Evolutionary conservation across 2,797 vertebrate species (phyloP).

Genomic region (Ateles fusciceps): DNA sequence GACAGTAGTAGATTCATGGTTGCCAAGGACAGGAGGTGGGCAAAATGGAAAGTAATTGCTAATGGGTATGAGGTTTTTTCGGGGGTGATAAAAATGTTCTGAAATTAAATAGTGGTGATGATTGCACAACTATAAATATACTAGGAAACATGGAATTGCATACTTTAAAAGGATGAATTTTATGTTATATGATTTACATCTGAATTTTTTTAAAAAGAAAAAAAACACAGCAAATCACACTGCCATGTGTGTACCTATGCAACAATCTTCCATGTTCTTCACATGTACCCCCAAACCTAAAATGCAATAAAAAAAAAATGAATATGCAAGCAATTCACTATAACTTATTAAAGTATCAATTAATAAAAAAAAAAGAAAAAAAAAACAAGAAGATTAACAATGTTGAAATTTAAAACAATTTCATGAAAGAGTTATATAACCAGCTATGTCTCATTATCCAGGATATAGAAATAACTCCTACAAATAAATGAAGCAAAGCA

Average conservation of each 20-base stretch:
- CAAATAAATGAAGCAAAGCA: constrained; percentile 14
- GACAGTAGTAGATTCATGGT: background rate
- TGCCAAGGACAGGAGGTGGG: background rate
- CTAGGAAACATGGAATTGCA: background rate
- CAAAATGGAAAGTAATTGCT: background rate
- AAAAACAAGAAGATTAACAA: background rate
- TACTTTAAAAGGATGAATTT: background rate
- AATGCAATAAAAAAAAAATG: background rate
- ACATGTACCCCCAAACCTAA: too few relatives aligned
- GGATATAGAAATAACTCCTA: background rate
- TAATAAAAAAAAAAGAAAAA: background rate
- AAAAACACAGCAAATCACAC: too few relatives aligned
- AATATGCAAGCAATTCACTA: too few relatives aligned
- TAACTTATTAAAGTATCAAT: too few relatives aligned
- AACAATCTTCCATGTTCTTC: too few relatives aligned
- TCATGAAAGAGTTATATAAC: background rate
- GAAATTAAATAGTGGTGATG: background rate
- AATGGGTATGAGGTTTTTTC: background rate
- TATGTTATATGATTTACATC: background rate
- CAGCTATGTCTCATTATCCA: background rate
- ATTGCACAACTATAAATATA: background rate
- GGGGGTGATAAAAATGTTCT: background rate
- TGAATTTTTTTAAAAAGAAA: background rate
- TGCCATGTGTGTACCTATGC: too few relatives aligned
- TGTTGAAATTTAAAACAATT: background rate